Evolutionary conservation across 2,888 invertebrate species (phyloP).

Genomic region (Torymus tubicola): DNA sequence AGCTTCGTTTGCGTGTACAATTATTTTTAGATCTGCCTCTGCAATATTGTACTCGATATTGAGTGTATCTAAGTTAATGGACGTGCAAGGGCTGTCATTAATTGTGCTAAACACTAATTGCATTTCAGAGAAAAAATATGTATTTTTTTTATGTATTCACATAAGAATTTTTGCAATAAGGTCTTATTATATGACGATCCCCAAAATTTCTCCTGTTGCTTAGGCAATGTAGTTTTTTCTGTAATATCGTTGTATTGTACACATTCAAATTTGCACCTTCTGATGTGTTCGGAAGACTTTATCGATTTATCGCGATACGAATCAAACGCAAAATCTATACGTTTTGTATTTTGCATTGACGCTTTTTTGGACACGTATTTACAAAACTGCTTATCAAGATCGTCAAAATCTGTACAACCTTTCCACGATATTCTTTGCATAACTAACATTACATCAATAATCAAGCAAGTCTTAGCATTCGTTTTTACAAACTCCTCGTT

Average conservation of each 20-base stretch:
- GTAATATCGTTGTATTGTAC: not conserved
- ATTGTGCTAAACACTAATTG: conserved; percentile 29
- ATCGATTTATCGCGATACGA: conserved; percentile 17
- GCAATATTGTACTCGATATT: conserved; percentile 6
- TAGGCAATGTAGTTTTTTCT: not conserved
- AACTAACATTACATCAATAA: conserved; percentile 17
- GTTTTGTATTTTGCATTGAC: not conserved
- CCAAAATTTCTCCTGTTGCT: conserved; percentile 15
- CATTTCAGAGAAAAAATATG: not conserved
- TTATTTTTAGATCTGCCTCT: conserved; percentile 32
- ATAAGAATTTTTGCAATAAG: conserved; percentile 10
- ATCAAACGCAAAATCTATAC: conserved; percentile 16
- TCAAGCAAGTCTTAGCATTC: not conserved
- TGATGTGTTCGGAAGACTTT: conserved; percentile 3
- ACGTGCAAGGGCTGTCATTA: not conserved
- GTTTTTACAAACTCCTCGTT: not conserved
- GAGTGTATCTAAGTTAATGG: not conserved
- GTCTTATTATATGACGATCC: conserved; percentile 14
- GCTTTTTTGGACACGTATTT: not conserved
- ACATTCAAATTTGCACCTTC: not conserved
- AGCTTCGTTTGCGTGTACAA: conserved; percentile 2
- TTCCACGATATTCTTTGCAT: conserved; percentile 4
- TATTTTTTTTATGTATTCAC: not conserved
- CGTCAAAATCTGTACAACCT: not conserved
- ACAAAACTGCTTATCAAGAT: conserved; percentile 1